Evolutionary conservation across 2,888 invertebrate species (phyloP).

Genomic region (Heliconius aoede): DNA sequence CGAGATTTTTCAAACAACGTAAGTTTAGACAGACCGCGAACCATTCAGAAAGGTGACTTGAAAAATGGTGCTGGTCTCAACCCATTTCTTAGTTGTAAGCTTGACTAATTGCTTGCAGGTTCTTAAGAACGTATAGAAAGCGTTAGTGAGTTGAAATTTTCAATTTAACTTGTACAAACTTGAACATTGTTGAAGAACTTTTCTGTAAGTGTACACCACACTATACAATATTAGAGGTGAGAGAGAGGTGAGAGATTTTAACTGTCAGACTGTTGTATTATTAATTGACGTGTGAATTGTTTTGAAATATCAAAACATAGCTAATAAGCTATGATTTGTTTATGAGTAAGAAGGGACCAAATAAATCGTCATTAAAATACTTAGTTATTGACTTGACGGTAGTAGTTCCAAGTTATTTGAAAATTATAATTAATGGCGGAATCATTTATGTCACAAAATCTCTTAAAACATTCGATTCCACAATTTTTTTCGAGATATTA

Average conservation of each 20-base stretch:
- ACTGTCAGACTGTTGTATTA: background rate
- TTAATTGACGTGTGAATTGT: background rate
- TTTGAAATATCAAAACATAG: too few species aligned
- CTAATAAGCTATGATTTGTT: too few species aligned
- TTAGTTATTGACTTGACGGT: too few species aligned
- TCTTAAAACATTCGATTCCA: too few species aligned
- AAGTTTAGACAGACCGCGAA: conserved; percentile 33
- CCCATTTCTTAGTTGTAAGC: conserved; percentile 43
- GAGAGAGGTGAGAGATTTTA: background rate
- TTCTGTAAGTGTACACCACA: background rate
- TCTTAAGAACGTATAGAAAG: conserved; percentile 39
- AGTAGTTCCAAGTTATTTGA: too few species aligned
- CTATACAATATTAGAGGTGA: too few species aligned
- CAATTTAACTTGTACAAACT: conserved; percentile 48
- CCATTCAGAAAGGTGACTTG: conserved; percentile 34
- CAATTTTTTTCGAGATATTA: too few species aligned
- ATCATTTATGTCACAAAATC: too few species aligned
- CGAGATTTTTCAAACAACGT: conserved; percentile 24
- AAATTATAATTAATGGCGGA: too few species aligned
- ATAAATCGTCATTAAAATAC: too few species aligned
- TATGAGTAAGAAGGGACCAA: too few species aligned
- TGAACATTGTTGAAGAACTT: conserved; percentile 36
- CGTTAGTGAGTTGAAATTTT: conserved; percentile 41
- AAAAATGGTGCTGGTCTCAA: conserved; percentile 41
- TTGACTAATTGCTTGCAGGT: conserved; percentile 44